phyloP scores from a whole-genome alignment of 1,140 invertebrate species.

The Campoletis sonorensis region DNA sequence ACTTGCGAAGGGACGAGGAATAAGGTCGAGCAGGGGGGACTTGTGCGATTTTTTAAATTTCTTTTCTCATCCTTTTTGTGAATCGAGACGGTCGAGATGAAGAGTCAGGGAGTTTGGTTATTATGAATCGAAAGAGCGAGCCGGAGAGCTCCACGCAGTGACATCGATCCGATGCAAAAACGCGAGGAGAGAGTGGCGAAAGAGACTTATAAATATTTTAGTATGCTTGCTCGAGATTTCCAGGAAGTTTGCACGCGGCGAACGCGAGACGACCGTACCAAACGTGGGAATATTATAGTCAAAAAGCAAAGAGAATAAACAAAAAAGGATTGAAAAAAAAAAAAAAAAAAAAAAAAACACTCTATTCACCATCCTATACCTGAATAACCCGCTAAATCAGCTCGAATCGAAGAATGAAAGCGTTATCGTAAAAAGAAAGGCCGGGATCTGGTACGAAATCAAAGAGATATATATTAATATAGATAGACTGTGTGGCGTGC shows the following conservation, averaged over 20 bases:
- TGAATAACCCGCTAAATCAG: no score
- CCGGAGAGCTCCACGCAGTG: not conserved
- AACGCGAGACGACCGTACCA: not conserved
- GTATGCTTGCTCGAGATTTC: slow-evolving; percentile 1
- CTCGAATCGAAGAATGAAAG: no score
- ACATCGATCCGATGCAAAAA: slow-evolving; percentile 21
- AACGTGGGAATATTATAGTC: not conserved
- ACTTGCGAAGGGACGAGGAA: no score
- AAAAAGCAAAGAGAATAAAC: not conserved
- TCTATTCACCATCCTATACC: not conserved
- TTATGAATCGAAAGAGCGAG: slow-evolving; percentile 8
- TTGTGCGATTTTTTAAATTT: not conserved
- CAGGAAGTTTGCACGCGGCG: slow-evolving; percentile 4
- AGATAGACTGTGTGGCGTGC: not conserved
- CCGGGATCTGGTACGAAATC: not conserved
- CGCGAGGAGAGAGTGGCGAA: slow-evolving; percentile 33
- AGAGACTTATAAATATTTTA: slow-evolving; percentile 10
- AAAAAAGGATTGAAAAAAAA: no score
- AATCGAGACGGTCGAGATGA: not conserved
- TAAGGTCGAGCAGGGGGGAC: not conserved
- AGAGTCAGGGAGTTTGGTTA: slow-evolving; percentile 6
- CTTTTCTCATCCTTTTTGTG: not conserved
- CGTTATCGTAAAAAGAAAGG: no score
- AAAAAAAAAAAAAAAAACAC: not conserved
- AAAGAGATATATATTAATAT: not conserved